Evolutionary conservation across 2,888 invertebrate species (phyloP), one percentile per base, ranked within the genome.

Genomic region (Acholoe squamosa): DNA sequence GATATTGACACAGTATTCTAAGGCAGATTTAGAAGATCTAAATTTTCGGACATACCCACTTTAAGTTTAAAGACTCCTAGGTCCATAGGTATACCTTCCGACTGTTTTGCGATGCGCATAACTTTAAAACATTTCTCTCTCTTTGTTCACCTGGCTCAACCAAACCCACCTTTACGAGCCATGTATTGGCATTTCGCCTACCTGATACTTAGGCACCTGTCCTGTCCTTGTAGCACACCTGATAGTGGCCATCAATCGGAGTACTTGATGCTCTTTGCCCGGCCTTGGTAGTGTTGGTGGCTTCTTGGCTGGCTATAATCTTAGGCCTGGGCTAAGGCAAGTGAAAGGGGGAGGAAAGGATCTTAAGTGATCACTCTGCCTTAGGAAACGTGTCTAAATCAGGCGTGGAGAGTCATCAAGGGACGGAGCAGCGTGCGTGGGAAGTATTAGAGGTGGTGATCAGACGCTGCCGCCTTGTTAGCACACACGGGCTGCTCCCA

Each of bases 191-290:
- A 43, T 71, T 14, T 71, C 25, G 31, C 71, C 31, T 71, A 71
- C 71, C 71, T 71, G 71, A 28, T 5, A 25, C 31, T 71, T 28
- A 28, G 28, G 71, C 14, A 25, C n/a, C 14, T 71, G 71, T 71
- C 71, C 16, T 71, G 14, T 71, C 71, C 28, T 25, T 71, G 71
- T 28, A 28, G 28, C 28, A 25, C 25, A 71, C 71, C 71, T 71
- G 7, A 71, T 14, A 28, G 28, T 28, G 31, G 31, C 28, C 71
- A 71, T 71, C 71, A 71, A 71, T 71, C 71, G 28, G 14, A 71
- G 71, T 28, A 71, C 71, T 71, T 71, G 71, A 71, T 71, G 71
- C 71, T 71, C 71, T 71, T 71, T 71, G 71, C 71, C 14, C 71
- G 71, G 31, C 71, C 71, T 71, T 71, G 71, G 31, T 28, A 28